A percentile compares a stretch with the other conserved stretches of the same genome.
Conservation (phyloP, 1,140 invertebrate genomes). For the Dendrolimus punctatus region DNA sequence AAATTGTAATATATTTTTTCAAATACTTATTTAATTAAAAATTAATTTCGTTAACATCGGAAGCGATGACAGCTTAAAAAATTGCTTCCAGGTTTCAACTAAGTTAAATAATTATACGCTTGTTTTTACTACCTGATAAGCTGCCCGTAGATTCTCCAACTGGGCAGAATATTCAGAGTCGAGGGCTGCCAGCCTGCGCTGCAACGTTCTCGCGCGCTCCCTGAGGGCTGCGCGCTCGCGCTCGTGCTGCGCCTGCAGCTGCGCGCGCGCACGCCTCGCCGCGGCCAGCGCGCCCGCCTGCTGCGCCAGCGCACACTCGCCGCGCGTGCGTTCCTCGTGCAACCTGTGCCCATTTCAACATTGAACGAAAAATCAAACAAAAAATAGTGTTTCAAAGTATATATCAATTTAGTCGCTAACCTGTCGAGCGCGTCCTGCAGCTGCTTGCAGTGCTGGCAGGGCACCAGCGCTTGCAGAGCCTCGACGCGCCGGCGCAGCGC, state of each 20-base stretch:
- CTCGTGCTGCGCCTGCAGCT: slow-evolving; percentile 58
- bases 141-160: slow-evolving; percentile 80
- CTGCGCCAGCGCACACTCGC: slow-evolving; percentile 49
- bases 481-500: slow-evolving; percentile 59
- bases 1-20: too few species aligned
- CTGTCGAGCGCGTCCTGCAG: slow-evolving; percentile 73
- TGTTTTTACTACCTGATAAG: slow-evolving; percentile 73
- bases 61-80: too few species aligned
- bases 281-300: slow-evolving; percentile 56
- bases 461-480: slow-evolving; percentile 54
- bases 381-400: background rate
- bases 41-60: too few species aligned
- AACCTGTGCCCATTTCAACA: slow-evolving; percentile 17
- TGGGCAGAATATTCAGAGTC: slow-evolving; percentile 85
- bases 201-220: slow-evolving; percentile 78
- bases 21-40: too few species aligned
- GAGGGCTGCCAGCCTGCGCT: slow-evolving; percentile 78
- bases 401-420: slow-evolving; percentile 20
- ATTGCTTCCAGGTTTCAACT: background rate
- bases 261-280: slow-evolving; percentile 46
- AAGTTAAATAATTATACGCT: background rate
- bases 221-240: slow-evolving; percentile 61
- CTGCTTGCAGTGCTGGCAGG: slow-evolving; percentile 74
- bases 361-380: background rate
- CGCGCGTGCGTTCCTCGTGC: slow-evolving; percentile 41